Evolutionary conservation across 2,888 invertebrate genomes (phyloP), one percentile per base, ranked within the genome.

Genomic region (Meteorus colon): DNA sequence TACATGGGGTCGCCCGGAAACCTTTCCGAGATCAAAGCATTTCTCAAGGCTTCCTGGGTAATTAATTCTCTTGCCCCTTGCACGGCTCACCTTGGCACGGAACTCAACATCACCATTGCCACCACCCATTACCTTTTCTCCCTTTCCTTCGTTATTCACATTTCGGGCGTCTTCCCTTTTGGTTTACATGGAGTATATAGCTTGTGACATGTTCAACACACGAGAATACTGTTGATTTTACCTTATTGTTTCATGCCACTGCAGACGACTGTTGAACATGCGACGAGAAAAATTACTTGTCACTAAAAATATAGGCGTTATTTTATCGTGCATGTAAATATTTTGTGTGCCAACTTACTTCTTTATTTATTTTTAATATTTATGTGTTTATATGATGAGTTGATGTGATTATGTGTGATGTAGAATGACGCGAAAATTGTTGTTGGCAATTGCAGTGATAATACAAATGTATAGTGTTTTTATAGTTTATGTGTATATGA

Each of bases 1-100:
- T 85, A 85, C 81, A 81, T 79, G 80, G 75, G 62, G 12, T 68
- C 77, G 72, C 81, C 79, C 84, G 84, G 88, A 88, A 87, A 84
- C 87, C 86, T 77, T 81, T 82, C 79, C 83, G 83, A 88, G 87
- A 88, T 88, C 88, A 87, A 87, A 88, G 88, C 84, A 81, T 82
- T 81, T 77, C 80, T 80, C 81, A 81, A 83, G 87, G 86, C 85
- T 88, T 88, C 88, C 84, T 80, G 77, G 84, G 80, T 85, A 87
- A 86, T 87, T 86, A 81, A 81, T 82, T 81, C 78, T 78, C 75
- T 71, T 51, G 34, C 77, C 60, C 72, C 68, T 69, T 74, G 67
- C 73, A 70, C 73, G 63, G 73, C 79, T 62, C 65, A 65, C 74
- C 69, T 73, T 69, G 65, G 51, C 75, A 29, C 63, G 63, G 45